Conservation (phyloP, 2,113 vertebrate species). For the Hoplias malabaricus region DNA sequence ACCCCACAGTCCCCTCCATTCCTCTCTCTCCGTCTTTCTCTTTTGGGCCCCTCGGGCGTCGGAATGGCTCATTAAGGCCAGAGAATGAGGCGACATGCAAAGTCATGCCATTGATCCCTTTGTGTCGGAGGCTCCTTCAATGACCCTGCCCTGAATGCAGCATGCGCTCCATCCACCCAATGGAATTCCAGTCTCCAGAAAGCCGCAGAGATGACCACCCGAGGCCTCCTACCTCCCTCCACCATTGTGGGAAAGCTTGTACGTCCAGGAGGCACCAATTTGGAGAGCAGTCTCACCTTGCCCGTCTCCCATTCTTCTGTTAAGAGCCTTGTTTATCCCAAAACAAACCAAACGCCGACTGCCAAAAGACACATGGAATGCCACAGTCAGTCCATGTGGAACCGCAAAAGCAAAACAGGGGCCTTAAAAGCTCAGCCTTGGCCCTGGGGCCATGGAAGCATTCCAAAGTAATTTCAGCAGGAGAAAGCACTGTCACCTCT, state of each 20-base stretch:
- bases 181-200: conserved; percentile 25
- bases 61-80: conserved; percentile 35
- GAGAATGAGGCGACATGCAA: conserved; percentile 27
- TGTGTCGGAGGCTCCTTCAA: conserved; percentile 38
- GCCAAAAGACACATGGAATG: conserved; percentile 39
- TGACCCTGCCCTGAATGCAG: conserved; percentile 31
- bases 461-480: conserved; percentile 47
- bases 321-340: conserved; percentile 50
- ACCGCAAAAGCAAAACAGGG: conserved; percentile 33
- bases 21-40: conserved; percentile 23
- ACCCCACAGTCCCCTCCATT: conserved; percentile 19
- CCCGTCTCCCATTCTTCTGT: conserved; percentile 37
- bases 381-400: conserved; percentile 24
- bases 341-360: conserved; percentile 40
- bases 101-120: conserved; percentile 47
- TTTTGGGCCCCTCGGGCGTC: conserved; percentile 27
- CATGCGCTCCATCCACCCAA: background rate
- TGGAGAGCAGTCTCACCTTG: conserved; percentile 35
- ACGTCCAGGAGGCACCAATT: conserved; percentile 8
- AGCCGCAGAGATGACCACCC: conserved; percentile 12
- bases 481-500: conserved; percentile 26
- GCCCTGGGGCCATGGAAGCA: conserved; percentile 31
- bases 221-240: background rate
- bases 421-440: conserved; percentile 27
- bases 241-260: conserved; percentile 1